Evolutionary conservation across 2,797 vertebrate genomes (phyloP).

Genomic region (Chloroceryle inda): DNA sequence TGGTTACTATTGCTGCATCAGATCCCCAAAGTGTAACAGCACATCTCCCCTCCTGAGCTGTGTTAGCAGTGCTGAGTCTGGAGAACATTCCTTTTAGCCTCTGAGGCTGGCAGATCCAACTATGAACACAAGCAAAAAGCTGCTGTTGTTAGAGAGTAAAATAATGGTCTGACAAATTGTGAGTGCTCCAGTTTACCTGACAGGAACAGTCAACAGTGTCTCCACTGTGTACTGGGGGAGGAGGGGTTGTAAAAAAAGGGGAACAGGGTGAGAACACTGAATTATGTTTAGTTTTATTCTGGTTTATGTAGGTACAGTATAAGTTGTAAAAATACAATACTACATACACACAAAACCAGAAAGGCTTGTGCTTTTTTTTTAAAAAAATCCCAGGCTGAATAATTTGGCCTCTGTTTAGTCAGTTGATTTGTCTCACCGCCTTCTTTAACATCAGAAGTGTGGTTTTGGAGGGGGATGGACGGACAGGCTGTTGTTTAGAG

Average conservation of each 20-base stretch:
- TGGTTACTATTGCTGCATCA: not conserved
- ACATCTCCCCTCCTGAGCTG: not conserved
- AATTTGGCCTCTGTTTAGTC: slow-evolving; percentile 33
- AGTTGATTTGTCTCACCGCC: not conserved
- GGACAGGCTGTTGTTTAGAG: not conserved
- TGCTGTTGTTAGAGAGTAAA: slow-evolving; percentile 1
- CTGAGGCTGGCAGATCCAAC: not conserved
- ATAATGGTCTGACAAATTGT: not conserved
- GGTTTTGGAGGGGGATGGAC: not conserved
- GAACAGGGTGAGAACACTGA: not conserved
- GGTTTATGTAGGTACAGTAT: not conserved
- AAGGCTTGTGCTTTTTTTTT: not conserved
- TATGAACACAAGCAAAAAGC: not conserved
- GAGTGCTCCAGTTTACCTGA: not conserved
- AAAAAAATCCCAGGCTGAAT: not conserved
- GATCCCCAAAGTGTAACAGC: not conserved
- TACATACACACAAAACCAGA: not conserved
- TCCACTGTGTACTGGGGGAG: not conserved
- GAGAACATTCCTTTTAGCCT: not conserved
- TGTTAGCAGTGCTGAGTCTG: not conserved
- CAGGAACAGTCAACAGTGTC: not conserved
- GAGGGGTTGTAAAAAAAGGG: not conserved
- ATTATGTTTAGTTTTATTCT: slow-evolving; percentile 20
- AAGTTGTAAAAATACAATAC: slow-evolving; percentile 55
- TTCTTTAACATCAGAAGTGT: not conserved